phyloP scores from a whole-genome alignment of 2,797 vertebrate species.

The Liparis tanakae region DNA sequence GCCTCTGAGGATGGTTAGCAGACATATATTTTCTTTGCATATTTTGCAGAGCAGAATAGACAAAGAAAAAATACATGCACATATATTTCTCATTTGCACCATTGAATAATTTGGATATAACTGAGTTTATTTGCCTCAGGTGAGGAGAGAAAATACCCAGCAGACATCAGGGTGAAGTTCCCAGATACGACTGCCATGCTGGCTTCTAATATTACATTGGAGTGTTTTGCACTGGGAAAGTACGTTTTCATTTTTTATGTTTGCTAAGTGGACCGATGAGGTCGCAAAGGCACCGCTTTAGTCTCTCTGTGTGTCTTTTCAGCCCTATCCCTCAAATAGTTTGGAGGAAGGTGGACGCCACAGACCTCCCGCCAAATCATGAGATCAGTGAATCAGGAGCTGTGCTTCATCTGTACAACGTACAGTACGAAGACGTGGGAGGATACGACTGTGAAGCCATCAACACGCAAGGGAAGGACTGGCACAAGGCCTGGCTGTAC shows the following conservation, averaged over 20 bases:
- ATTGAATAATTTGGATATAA: neutral
- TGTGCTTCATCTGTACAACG: conserved; percentile 93
- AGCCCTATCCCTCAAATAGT: conserved; percentile 96
- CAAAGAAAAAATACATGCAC: neutral
- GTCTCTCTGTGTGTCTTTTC: conserved; percentile 6
- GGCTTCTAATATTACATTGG: conserved; percentile 94
- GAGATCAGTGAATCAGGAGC: conserved; percentile 94
- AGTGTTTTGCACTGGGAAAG: conserved; percentile 99
- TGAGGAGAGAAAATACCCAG: conserved; percentile 91
- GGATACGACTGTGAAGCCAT: conserved; percentile 95
- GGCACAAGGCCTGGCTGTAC: conserved; percentile 92
- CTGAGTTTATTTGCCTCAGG: conserved; percentile 71
- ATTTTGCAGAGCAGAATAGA: neutral
- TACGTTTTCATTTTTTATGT: conserved; percentile 73
- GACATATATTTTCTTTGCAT: conserved; percentile 61
- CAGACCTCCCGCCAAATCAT: conserved; percentile 90
- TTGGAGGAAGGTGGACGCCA: conserved; percentile 92
- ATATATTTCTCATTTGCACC: neutral
- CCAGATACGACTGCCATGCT: conserved; percentile 90
- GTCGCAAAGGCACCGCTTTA: neutral
- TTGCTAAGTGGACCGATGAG: neutral
- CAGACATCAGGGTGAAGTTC: conserved; percentile 94
- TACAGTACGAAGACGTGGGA: conserved; percentile 96
- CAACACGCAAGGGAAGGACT: conserved; percentile 96
- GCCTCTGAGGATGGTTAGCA: conserved; percentile 89